A percentile compares a stretch with the other conserved stretches of the same genome.
These are phyloP conservation scores for Microplitis manilae DNA, from an alignment of 2,888 invertebrate species.

Conservation along the genomic window DNA sequence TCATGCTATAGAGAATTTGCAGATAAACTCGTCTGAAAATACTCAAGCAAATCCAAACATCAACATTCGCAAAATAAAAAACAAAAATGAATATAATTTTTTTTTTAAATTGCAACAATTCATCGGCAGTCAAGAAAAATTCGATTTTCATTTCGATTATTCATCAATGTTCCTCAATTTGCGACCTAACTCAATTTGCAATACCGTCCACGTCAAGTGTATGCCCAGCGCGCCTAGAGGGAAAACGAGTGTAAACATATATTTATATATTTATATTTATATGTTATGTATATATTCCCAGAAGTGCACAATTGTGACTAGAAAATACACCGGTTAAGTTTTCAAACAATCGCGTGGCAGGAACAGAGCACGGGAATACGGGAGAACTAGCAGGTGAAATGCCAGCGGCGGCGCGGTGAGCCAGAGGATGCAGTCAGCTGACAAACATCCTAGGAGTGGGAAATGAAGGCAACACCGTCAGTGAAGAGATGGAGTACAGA, in stretches of 20 bases:
- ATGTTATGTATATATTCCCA: background rate
- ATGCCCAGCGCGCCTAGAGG: slow-evolving; percentile 12
- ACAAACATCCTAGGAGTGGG: slow-evolving; percentile 58
- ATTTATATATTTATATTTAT: slow-evolving; percentile 17
- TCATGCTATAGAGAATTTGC: background rate
- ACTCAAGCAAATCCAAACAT: no score
- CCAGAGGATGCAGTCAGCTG: slow-evolving; percentile 60
- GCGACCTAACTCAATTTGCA: slow-evolving; percentile 37
- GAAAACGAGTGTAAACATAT: slow-evolving; percentile 6
- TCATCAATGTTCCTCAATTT: slow-evolving; percentile 36
- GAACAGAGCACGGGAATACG: slow-evolving; percentile 1
- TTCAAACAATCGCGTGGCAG: slow-evolving; percentile 50
- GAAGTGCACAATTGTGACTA: slow-evolving; percentile 19
- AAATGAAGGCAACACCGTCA: slow-evolving; percentile 40
- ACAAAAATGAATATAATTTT: no score
- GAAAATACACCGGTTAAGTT: slow-evolving; percentile 47
- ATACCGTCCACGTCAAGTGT: background rate
- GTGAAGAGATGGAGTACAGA: slow-evolving; percentile 1
- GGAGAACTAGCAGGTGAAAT: slow-evolving; percentile 36
- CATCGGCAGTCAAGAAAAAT: background rate
- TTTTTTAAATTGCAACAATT: background rate
- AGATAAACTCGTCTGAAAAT: background rate
- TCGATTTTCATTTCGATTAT: slow-evolving; percentile 31
- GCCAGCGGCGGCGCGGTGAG: slow-evolving; percentile 23
- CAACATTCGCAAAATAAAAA: no score